Evolutionary conservation across 1,140 invertebrate species (phyloP).

Genomic region (Hermetia illucens): DNA sequence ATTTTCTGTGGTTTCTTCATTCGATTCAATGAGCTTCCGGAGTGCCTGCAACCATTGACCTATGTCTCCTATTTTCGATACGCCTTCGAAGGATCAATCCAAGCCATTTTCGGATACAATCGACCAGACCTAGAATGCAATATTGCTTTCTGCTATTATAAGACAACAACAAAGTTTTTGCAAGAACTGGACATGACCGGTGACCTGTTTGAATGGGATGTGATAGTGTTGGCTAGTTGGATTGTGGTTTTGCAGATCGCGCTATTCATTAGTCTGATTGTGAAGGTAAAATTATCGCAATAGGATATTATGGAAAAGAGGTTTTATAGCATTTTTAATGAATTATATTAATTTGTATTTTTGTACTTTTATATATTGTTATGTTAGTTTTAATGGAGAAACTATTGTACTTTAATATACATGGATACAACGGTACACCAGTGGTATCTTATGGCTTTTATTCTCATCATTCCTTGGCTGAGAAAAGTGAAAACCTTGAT

Average conservation of each 20-base stretch:
- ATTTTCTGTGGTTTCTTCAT: slow-evolving; percentile 78
- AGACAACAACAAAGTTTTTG: slow-evolving; percentile 30
- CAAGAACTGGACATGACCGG: slow-evolving; percentile 31
- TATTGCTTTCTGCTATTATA: slow-evolving; percentile 32
- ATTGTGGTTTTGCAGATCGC: slow-evolving; percentile 14
- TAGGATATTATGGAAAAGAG: not conserved
- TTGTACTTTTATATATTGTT: no score
- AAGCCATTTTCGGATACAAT: slow-evolving; percentile 57
- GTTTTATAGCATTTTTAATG: not conserved
- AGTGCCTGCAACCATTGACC: slow-evolving; percentile 53
- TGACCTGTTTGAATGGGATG: slow-evolving; percentile 22
- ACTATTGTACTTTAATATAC: no score
- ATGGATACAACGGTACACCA: no score
- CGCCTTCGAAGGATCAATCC: slow-evolving; percentile 59
- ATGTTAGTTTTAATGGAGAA: no score
- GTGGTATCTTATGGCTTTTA: no score
- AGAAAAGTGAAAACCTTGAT: no score
- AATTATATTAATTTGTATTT: no score
- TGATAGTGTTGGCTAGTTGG: slow-evolving; percentile 9
- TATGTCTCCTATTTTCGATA: slow-evolving; percentile 68
- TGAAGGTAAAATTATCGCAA: slow-evolving; percentile 16
- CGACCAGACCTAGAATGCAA: slow-evolving; percentile 40
- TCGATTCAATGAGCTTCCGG: slow-evolving; percentile 56
- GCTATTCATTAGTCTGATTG: slow-evolving; percentile 14
- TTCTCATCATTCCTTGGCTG: no score